Base-by-base conservation (phyloP, 1,140 invertebrate genomes). In the Leguminivora glycinivorella region DNA sequence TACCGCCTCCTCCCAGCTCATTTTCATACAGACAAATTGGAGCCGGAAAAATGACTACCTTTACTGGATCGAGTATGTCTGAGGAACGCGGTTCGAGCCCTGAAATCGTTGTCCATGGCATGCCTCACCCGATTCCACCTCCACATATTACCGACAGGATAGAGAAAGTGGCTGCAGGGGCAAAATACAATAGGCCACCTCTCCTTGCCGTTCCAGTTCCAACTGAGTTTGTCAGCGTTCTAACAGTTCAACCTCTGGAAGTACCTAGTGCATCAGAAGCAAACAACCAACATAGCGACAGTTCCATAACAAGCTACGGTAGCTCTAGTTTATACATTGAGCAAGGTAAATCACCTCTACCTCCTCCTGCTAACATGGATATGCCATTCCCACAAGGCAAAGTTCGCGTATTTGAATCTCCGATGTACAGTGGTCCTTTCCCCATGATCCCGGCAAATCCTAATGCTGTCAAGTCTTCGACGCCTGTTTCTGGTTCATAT, bases 281-380 rank as follows among this genome's bases (percentile, higher is more conserved):
- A 24, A 43, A 17, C 3, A 70, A 73, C 14, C 67, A 67, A 38
- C 22, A 60, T 43, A 67, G 58, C 43, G 70, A 68, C 31, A 67
- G 56, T 26, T 63, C 56, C 19, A 10, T 66, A 1, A 69, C 67
- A 14, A 66, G 25, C 22, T 71, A 71, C 26, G 58, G 26, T 63
- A 29, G 25, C 0, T 9, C 24, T 29, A 17, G 58, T 63, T 63
- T 29, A 60, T 5, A 5, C 17, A 60, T 3, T 60, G 56, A 60
- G n/a, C 12, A 63, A 17, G 26, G n/a, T 63, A 14, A 31, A n/a
- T 14, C 25, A 17, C n/a, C 5, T 6, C 25, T 24, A 12, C 24
- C 58, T 26, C 25, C 25, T 9, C n/a, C 58, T 24, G 58, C 25
- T n/a, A 43, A 43, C 40, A 43, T 17, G 40, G 40, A 0, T 31